Conservation (phyloP, 2,888 invertebrate species). For the Clostera curtula region DNA sequence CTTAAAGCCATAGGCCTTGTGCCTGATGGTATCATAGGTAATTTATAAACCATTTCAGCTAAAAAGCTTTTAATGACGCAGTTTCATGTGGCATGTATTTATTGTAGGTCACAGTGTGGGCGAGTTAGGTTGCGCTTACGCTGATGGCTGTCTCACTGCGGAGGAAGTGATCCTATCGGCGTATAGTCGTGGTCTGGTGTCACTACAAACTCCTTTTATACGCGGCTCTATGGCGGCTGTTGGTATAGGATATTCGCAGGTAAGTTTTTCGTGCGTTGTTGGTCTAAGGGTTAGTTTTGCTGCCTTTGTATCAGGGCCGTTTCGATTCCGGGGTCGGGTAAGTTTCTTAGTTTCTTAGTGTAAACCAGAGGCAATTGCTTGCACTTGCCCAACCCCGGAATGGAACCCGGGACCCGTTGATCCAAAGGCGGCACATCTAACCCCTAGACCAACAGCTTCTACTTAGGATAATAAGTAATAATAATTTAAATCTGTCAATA, state of each 20-base stretch:
- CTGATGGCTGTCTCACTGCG: slow-evolving; percentile 90
- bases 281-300: background rate
- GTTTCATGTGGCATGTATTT: background rate
- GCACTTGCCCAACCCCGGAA: too few species aligned
- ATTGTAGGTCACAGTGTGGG: slow-evolving; percentile 92
- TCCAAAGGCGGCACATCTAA: too few species aligned
- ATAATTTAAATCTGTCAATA: too few species aligned
- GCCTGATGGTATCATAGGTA: slow-evolving; percentile 77
- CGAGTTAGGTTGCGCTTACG: slow-evolving; percentile 95
- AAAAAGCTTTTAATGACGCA: background rate
- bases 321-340: background rate
- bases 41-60: background rate
- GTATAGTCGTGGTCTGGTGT: slow-evolving; percentile 85
- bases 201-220: slow-evolving; percentile 79
- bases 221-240: slow-evolving; percentile 92
- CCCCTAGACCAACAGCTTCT: too few species aligned
- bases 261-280: slow-evolving; percentile 21
- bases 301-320: background rate
- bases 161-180: slow-evolving; percentile 89
- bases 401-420: too few species aligned
- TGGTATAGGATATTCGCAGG: slow-evolving; percentile 76
- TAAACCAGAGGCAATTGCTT: too few species aligned
- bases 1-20: slow-evolving; percentile 70
- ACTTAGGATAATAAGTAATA: too few species aligned
- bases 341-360: too few species aligned